A percentile compares a stretch with the other conserved stretches of the same genome.
Evolutionary conservation across 2,888 invertebrate genomes (phyloP).

Genomic region (Microctonus hyperodae): DNA sequence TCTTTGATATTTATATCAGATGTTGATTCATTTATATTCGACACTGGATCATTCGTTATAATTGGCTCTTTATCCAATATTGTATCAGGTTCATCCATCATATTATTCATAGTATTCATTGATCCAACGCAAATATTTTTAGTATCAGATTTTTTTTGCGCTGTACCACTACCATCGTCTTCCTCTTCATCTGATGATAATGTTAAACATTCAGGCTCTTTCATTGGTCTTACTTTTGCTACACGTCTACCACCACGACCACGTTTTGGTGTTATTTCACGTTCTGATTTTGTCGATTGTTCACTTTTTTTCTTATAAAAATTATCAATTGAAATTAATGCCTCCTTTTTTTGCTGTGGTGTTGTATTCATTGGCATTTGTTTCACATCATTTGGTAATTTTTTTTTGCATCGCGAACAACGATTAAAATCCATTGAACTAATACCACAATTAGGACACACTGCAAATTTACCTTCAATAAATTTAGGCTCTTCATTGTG

Average conservation of each 20-base stretch:
- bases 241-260: conserved; percentile 4
- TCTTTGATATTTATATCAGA: background rate
- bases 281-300: conserved; percentile 1
- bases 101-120: conserved; percentile 26
- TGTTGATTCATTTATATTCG: background rate
- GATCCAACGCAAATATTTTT: background rate
- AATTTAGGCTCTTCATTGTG: conserved; percentile 65
- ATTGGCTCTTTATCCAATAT: conserved; percentile 61
- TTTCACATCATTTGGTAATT: conserved; percentile 78
- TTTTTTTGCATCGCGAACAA: conserved; percentile 77
- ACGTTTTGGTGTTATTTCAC: conserved; percentile 10
- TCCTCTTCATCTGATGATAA: conserved; percentile 64
- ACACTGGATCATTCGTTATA: conserved; percentile 52
- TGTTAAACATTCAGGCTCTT: conserved; percentile 58
- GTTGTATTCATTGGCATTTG: conserved; percentile 53
- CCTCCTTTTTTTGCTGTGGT: conserved; percentile 45
- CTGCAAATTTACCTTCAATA: conserved; percentile 76
- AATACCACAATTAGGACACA: conserved; percentile 83
- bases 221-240: conserved; percentile 20
- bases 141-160: conserved; percentile 34
- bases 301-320: conserved; percentile 20
- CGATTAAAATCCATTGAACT: conserved; percentile 79
- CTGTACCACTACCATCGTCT: conserved; percentile 42
- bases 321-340: conserved; percentile 44
- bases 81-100: conserved; percentile 47